Evolutionary conservation across 2,888 invertebrate genomes (phyloP), one percentile per base, ranked within the genome.

Genomic region (Cephus pulcher): DNA sequence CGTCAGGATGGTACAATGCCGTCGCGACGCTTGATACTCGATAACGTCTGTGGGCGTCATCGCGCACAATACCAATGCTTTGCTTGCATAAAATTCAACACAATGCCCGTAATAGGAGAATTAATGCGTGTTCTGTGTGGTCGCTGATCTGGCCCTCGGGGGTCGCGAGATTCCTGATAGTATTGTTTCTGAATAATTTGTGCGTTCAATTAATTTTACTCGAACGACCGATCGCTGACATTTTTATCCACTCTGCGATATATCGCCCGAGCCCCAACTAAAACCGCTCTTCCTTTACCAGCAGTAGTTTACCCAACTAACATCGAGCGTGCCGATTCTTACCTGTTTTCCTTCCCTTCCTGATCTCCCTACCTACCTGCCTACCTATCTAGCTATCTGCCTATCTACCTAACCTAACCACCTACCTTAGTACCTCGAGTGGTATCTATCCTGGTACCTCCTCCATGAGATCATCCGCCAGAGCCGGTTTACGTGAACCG

Each of bases 121-220:
- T 89, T 86, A 88, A 89, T 87, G 86, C 82, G 85, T 87, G 83
- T 86, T 87, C 88, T 86, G 90, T 90, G 90, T 90, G 89, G 89
- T 90, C 89, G 85, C 83, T 79, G 75, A 76, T 78, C 76, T 77
- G 74, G 75, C 80, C 82, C 81, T 78, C 75, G 79, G 81, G 82
- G 80, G 77, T 81, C 84, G 82, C 81, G 80, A 89, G 89, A 90
- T 90, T 80, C 80, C 81, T 81, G 89, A 90, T 90, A 89, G 87
- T 84, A 89, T 89, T 89, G 90, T 89, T 83, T 87, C 80, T 80
- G 84, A 78, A 86, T 87, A 88, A 88, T 87, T 88, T 86, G 84
- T 83, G 83, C 83, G 83, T 84, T 84, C 89, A 86, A 90, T 89
- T 90, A 89, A 89, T 89, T 86, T 86, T 85, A 84, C 82, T 82